phyloP scores from a whole-genome alignment of 1,140 invertebrate genomes.

The Drosophila rufa region DNA sequence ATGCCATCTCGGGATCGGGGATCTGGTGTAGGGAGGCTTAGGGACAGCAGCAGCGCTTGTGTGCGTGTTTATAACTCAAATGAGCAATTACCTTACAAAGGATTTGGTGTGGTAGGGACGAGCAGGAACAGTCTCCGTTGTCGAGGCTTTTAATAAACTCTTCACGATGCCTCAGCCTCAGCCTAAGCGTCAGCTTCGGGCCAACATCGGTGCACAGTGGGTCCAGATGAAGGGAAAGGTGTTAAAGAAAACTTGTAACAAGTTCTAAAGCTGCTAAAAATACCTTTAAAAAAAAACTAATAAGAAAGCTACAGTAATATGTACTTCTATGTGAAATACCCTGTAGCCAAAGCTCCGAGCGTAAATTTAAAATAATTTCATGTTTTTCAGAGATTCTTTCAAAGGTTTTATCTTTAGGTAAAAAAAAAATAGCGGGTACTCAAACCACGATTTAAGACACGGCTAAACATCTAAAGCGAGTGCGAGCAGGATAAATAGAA shows the following conservation, averaged over 20 bases:
- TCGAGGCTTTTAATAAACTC: slow-evolving; percentile 79
- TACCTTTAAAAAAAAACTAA: not conserved
- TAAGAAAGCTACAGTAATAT: no score
- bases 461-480: no score
- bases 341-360: no score
- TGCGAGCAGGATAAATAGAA: no score
- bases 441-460: no score
- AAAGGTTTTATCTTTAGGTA: no score
- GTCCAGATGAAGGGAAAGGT: not conserved
- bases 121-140: slow-evolving; percentile 28
- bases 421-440: no score
- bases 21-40: no score
- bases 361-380: no score
- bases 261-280: not conserved
- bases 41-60: slow-evolving; percentile 20
- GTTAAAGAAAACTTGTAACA: not conserved
- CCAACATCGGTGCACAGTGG: slow-evolving; percentile 29
- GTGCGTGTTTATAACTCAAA: slow-evolving; percentile 84
- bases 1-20: slow-evolving; percentile 62
- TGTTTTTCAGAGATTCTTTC: no score
- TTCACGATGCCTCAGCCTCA: slow-evolving; percentile 54
- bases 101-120: slow-evolving; percentile 53
- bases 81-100: slow-evolving; percentile 81
- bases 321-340: no score
- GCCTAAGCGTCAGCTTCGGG: slow-evolving; percentile 14